These are phyloP conservation scores for Xestobium rufovillosum DNA, from an alignment of 2,888 invertebrate species.

Conservation along the genomic window DNA sequence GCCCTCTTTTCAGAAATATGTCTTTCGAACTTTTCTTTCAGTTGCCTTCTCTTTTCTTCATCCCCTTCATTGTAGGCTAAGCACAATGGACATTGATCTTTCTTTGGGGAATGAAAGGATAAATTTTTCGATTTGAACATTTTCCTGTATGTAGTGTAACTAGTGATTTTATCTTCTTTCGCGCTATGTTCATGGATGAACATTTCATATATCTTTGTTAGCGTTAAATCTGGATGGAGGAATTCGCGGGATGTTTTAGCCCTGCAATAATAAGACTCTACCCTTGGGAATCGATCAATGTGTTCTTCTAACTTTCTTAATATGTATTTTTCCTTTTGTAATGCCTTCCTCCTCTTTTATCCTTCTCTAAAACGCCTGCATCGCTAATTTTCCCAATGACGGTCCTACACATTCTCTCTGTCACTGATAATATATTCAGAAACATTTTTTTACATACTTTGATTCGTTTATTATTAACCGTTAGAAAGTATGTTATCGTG, in stretches of 20 bases:
- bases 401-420: no score
- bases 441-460: constrained; percentile 5
- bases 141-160: constrained; percentile 7
- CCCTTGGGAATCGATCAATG: constrained; percentile 15
- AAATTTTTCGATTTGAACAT: constrained; percentile 12
- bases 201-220: no score
- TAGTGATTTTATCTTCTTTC: constrained; percentile 1
- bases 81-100: constrained; percentile 14
- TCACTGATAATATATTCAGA: constrained; percentile 16
- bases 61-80: constrained; percentile 16
- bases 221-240: constrained; percentile 13
- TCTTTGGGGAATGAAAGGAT: constrained; percentile 9
- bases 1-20: constrained; percentile 7
- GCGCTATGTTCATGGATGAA: constrained; percentile 1
- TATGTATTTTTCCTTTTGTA: constrained; percentile 6
- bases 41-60: constrained; percentile 15
- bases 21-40: constrained; percentile 8
- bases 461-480: not conserved
- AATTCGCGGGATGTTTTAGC: constrained; percentile 12
- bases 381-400: no score
- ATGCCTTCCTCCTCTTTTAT: constrained; percentile 11
- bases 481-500: not conserved
- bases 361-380: no score
- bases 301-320: constrained; percentile 12
- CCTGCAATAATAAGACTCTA: constrained; percentile 17